Base-by-base conservation (phyloP, 2,797 vertebrate genomes). In the Natrix natrix region DNA sequence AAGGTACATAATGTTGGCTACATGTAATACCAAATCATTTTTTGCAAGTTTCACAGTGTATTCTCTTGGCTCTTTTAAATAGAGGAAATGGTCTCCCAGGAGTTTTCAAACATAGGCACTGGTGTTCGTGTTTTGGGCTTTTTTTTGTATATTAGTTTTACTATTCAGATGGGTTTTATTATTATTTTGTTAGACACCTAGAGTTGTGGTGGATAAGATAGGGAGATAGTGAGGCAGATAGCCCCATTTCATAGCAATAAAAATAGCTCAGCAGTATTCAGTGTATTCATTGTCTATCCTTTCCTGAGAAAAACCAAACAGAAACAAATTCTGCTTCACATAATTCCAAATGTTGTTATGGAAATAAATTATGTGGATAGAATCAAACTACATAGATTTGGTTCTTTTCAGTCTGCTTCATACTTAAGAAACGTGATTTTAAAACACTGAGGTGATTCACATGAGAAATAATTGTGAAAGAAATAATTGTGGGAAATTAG, bases 1-100 rank as follows among this genome's bases (percentile, higher is more conserved):
- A 93, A 94, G 78, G 60, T 83, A 16, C 93, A 90, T 63, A 93
- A 92, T 59, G 90, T 78, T 90, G 28, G 26, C 74, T 88, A 14
- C 37, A 22, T 24, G 59, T 60, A 93, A 52, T 95, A 83, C 54
- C 48, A 0, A 3, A 24, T 92, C 91, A 91, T 93, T 93, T 92
- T 63, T 91, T 28, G 11, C 91, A 94, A 5, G 0, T 93, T 32
- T 0, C 59, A n/a, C 37, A 78, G 8, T 78, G 37, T 43, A 78
- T 43, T 83, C 37, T 22, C 37, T 83, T 83, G 37, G 74, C 74
- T 83, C 74, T 83, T 83, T 4, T 83, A 48, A 48, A 83, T 48
- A 48, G 1, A 43, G 22, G 17, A 43, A 78, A 78, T 48, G 74
- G 74, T 24, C 37, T 83, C 8, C 54, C 52, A n/a, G 63, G 24